Evolutionary conservation across 2,888 invertebrate genomes (phyloP), one percentile per base, ranked within the genome.

Genomic region (Dicyrtomina minuta): DNA sequence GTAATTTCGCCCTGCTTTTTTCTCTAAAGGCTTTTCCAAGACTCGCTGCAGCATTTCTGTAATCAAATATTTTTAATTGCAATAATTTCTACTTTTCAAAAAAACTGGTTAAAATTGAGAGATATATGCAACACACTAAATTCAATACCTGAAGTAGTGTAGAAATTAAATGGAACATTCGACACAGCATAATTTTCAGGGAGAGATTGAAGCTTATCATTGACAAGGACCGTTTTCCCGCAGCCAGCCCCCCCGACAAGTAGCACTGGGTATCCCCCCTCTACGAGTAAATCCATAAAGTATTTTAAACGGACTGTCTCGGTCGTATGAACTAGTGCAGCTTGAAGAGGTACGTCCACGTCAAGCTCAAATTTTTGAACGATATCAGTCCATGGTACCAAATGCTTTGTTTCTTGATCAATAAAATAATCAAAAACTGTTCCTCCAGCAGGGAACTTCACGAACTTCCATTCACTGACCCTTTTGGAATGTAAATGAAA

Each of bases 361-460:
- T 96, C 96, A 71, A 96, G 84, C 81, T 95, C 94, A 82, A 96
- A 97, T 81, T 90, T 90, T 0, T 92, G 90, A 43, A 96, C 87
- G 80, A 89, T 89, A 80, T 96, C 93, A 0, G 90, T 88, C 97
- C 97, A 97, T 0, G 90, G 87, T 27, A 90, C 85, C 81, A 96
- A 95, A 78, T 91, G 90, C 82, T 95, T 95, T 0, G 91, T 90
- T 82, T 96, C 96, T 51, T 87, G 82, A 81, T 97, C 96, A 80
- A 97, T 90, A 81, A 88, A 97, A 81, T 90, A 97, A 84, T 97
- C 96, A 80, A 97, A 97, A 6, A 97, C 94, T 0, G 94, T 94
- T 3, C 95, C 96, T 70, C 91, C 90, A 64, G 88, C 78, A 1
- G 97, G 96, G 82, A 96, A 96, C 82, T 93, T 95, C 2, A 97